Conservation (phyloP, 2,113 vertebrate genomes). For the Catharus minimus region DNA sequence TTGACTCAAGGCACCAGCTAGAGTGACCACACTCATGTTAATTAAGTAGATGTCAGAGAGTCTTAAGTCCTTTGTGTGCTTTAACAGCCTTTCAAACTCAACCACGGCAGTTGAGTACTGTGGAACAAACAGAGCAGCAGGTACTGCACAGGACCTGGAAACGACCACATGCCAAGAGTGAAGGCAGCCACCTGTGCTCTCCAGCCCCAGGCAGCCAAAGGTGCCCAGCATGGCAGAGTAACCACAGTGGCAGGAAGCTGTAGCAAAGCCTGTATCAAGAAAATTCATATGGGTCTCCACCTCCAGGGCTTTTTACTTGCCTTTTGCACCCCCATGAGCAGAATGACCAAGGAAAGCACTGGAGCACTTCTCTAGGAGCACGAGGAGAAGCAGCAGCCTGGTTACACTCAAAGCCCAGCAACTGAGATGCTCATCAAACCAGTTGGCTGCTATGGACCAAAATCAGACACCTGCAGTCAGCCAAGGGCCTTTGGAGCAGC, state of each 20-base stretch:
- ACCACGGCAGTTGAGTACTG: neutral
- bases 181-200: neutral
- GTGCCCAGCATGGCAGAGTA: neutral
- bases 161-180: neutral
- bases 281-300: fast-evolving
- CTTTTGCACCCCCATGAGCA: neutral
- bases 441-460: fast-evolving
- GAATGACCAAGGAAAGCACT: fast-evolving
- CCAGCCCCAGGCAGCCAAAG: neutral
- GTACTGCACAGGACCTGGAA: neutral
- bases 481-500: neutral
- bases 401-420: fast-evolving
- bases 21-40: slow-evolving; percentile 44
- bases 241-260: neutral
- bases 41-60: slow-evolving; percentile 41
- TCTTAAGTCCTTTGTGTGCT: neutral
- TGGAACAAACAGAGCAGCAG: neutral
- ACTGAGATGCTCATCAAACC: fast-evolving
- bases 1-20: neutral
- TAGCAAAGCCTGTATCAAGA: fast-evolving
- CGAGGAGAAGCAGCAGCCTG: neutral
- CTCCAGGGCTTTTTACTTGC: neutral
- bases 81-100: neutral
- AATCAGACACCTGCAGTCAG: neutral
- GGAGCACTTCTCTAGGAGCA: neutral